Evolutionary conservation across 2,113 vertebrate genomes (phyloP), one percentile per base, ranked within the genome.

Genomic region (Mormyrus iriodes): DNA sequence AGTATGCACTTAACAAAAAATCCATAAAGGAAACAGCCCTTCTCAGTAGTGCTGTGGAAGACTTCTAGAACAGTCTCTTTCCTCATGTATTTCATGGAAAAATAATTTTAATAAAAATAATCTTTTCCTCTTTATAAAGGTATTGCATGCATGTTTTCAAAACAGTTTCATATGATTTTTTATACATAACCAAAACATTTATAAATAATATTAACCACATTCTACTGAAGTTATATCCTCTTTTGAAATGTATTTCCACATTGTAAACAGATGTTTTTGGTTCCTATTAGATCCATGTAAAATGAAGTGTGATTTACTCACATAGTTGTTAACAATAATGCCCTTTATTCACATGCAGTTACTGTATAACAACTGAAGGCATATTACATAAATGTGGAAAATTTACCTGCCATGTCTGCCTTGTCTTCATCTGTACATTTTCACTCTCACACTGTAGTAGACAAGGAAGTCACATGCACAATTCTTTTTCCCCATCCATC

Each of bases 31-130:
- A 86, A 53, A 52, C 17, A 12, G 7, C 24, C 35, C n/a, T 51
- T 31, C 85, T 48, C 48, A 52, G 51, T 46, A 7, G 9, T 86
- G 48, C 27, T 39, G 9, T 86, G 85, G 2, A 2, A 49, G 85
- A 31, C 49, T 86, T 86, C 85, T 86, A 31, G 85, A 86, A 19
- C 69, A 39, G 85, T 53, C 24, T 86, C 51, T 53, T 49, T 86
- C 69, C 27, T 52, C 48, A 3, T 24, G 4, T 48, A 49, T 85
- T 85, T 85, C 12, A 48, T 48, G 8, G 46, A 49, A 49, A 48
- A 48, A 85, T 48, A 35, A 76, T 31, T 76, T 39, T 2, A 51
- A n/a, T n/a, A 35, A 52, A 52, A 86, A 24, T 1, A 46, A 12
- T 24, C 79, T 3, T 48, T 49, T 79, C 76, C 39, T n/a, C 0